Conservation (phyloP, 2,888 invertebrate genomes). For the Parnassius apollo region DNA sequence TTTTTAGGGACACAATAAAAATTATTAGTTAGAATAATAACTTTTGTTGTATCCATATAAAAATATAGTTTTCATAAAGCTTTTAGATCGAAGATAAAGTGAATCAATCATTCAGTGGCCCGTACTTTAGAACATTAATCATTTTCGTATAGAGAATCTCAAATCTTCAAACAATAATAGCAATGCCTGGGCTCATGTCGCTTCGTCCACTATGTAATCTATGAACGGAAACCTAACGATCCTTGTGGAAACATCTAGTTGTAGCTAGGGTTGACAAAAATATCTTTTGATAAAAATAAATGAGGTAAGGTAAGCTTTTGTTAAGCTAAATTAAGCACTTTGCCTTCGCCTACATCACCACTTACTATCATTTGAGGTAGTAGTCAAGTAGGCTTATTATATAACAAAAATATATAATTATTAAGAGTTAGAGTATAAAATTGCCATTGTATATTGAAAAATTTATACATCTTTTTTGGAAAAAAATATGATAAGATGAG, state of each 20-base stretch:
- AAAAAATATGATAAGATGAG: no score
- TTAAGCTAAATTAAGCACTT: not conserved
- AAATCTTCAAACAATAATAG: conserved; percentile 13
- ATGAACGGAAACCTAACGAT: conserved; percentile 9
- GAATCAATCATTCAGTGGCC: conserved; percentile 18
- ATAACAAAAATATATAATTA: no score
- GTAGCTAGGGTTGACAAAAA: conserved; percentile 12
- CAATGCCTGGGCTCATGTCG: conserved; percentile 9
- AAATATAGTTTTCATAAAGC: not conserved
- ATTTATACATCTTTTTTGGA: no score
- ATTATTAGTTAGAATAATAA: no score
- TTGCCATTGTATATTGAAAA: no score
- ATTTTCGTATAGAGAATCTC: conserved; percentile 1
- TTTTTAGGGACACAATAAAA: no score
- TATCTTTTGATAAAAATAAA: not conserved
- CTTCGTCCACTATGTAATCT: conserved; percentile 17
- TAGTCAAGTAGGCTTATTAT: no score
- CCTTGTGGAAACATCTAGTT: conserved; percentile 15
- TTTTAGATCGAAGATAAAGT: conserved; percentile 8
- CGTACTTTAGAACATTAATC: conserved; percentile 15
- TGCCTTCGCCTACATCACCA: no score
- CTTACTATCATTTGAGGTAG: no score
- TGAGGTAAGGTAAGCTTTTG: not conserved
- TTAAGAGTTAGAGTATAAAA: no score
- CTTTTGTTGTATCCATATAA: no score